A percentile compares a stretch with the other conserved stretches of the same genome.
phyloP scores from a whole-genome alignment of 2,113 vertebrate species.

The Sinosuthora webbiana region DNA sequence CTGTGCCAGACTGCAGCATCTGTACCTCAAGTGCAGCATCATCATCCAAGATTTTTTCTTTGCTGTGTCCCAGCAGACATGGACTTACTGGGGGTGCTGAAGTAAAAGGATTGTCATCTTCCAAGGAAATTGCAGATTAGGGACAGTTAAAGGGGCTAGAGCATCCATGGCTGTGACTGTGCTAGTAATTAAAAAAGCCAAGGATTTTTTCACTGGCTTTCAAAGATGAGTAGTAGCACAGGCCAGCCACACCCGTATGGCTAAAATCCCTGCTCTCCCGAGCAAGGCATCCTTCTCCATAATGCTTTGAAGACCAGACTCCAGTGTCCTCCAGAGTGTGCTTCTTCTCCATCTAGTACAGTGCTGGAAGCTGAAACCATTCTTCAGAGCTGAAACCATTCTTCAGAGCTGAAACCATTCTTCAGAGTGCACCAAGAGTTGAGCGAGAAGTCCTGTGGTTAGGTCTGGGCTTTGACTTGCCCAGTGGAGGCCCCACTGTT shows the following conservation, averaged over 20 bases:
- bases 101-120: background rate
- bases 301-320: too few species aligned
- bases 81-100: background rate
- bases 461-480: background rate
- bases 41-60: background rate
- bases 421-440: rapidly evolving
- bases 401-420: background rate
- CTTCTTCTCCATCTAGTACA: background rate
- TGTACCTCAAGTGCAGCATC: background rate
- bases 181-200: background rate
- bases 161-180: background rate
- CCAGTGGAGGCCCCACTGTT: rapidly evolving
- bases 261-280: background rate
- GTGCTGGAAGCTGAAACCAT: background rate
- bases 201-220: background rate
- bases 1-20: background rate
- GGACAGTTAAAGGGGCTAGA: background rate
- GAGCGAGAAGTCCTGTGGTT: background rate
- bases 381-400: background rate
- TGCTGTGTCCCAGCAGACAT: background rate
- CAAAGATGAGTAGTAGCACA: background rate
- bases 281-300: background rate
- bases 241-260: background rate
- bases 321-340: background rate
- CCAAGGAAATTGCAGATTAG: background rate